Base-by-base conservation (phyloP, 2,888 invertebrate species). In the Hipparchia semele region DNA sequence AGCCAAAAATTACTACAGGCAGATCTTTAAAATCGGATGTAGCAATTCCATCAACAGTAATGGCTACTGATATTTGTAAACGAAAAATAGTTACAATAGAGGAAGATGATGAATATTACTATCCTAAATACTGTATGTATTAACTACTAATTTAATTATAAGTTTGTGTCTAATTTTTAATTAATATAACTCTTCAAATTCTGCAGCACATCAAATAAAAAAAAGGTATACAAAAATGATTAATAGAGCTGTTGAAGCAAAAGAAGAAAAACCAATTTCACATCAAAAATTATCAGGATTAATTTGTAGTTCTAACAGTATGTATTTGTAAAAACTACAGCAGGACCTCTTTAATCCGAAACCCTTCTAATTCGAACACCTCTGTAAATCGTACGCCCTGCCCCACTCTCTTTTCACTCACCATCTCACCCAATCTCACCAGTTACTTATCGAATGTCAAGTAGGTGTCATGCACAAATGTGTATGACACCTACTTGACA, bases 11-110 rank as follows among this genome's bases (percentile, higher is more conserved):
- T 10, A 75, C 72, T 39, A 83, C 87, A 10, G 84, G 79, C 72
- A 84, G 87, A 64, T 92, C 92, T 23, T 74, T 90, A 33, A 87
- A 84, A 75, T 71, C 81, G 3, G 79, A 84, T 56, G 56, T 78
- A 58, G 74, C 78, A 23, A 68, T 80, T 51, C 75, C 80, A 46
- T 72, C 79, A 4, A 86, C 76, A 70, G 78, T 78, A 60, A 84
- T 81, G 79, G 76, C 83, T 68, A 77, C 84, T 45, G 84, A 79
- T 73, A 82, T 84, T 51, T 75, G 76, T 39, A 87, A 85, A 78
- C 84, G 92, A 74, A 92, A 91, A 84, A 86, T 92, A 76, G 87
- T 90, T 46, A 89, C 88, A 39, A 92, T 93, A 71, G 79, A 83
- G 73, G 91, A 92, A 83, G 87, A 89, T 80, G 87, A 88, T 75